Evolutionary conservation across 2,797 vertebrate genomes (phyloP), one percentile per base, ranked within the genome.

Genomic region (Notamacropus eugenii): DNA sequence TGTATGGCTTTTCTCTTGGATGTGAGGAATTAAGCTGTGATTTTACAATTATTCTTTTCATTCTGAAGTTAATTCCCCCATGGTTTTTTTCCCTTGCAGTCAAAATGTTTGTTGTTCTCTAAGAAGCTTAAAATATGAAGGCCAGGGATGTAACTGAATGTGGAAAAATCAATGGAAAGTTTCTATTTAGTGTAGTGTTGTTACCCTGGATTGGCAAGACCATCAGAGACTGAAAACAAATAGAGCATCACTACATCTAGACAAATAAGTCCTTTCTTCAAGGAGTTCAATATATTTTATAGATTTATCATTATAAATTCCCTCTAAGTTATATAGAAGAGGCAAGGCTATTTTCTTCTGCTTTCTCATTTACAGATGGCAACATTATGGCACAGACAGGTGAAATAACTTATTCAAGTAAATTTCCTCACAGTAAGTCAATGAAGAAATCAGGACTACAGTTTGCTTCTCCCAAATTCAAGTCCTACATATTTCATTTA

Each of bases 31-130:
- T 62, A 96, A 97, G 93, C 95, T 96, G 74, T 82, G 59, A 96
- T 95, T 97, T 96, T 93, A 97, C 94, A 95, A 91, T 94, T 97
- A 40, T 97, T 97, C 93, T 93, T 97, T 98, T 54, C 97, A 96
- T 97, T 97, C 95, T 96, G 54, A 87, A 97, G 95, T 96, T 95
- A 98, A 97, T 93, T 93, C 29, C 34, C 82, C 67, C 56, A 40
- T 96, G 11, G 94, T 96, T 96, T 67, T 94, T 0, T 1, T 9
- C 34, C 24, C 54, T 96, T 93, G 54, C 13, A 96, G 52, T 92
- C 92, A 97, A 97, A 87, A 87, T 87, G 74, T 87, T 87, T 87
- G 74, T 87, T 87, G 40, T 87, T 87, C 74, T 87, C 40, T 87
- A 87, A 97, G 1, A 95, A 91, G 46, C 52, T 95, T 82, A 55